phyloP scores from a whole-genome alignment of 2,888 invertebrate genomes.

The Drosophila kanekoi region DNA sequence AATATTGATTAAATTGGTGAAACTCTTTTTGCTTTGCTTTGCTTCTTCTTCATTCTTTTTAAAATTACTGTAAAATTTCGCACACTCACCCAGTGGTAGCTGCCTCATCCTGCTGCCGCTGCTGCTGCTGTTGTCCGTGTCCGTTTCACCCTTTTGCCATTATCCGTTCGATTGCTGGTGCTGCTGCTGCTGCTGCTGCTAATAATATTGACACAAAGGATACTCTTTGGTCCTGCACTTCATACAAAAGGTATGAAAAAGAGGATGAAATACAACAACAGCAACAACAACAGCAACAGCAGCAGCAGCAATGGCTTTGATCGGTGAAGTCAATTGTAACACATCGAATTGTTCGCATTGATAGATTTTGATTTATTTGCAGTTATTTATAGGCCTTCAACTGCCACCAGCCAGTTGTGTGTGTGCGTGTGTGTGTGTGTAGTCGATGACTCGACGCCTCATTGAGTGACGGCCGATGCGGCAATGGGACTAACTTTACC shows the following conservation, averaged over 20 bases:
- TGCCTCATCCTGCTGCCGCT: slow-evolving; percentile 11
- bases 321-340: slow-evolving; percentile 85
- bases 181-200: slow-evolving; percentile 62
- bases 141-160: slow-evolving; percentile 71
- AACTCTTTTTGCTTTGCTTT: slow-evolving; percentile 45
- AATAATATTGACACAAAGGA: slow-evolving; percentile 83
- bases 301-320: slow-evolving; percentile 72
- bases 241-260: slow-evolving; percentile 81
- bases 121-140: slow-evolving; percentile 32
- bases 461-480: slow-evolving; percentile 52
- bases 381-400: slow-evolving; percentile 83
- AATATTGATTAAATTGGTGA: slow-evolving; percentile 84
- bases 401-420: slow-evolving; percentile 43
- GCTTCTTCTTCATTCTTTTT: slow-evolving; percentile 58
- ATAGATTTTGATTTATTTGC: slow-evolving; percentile 85
- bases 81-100: slow-evolving; percentile 73
- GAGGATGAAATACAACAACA: slow-evolving; percentile 64
- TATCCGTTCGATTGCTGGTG: slow-evolving; percentile 66
- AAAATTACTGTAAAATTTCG: slow-evolving; percentile 84
- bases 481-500: slow-evolving; percentile 58
- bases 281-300: slow-evolving; percentile 39
- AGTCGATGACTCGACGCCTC: slow-evolving; percentile 58
- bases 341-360: slow-evolving; percentile 84
- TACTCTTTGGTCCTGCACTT: slow-evolving; percentile 80
- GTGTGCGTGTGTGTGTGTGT: slow-evolving; percentile 18